phyloP scores from a whole-genome alignment of 2,888 invertebrate genomes.

The Clanis bilineata region DNA sequence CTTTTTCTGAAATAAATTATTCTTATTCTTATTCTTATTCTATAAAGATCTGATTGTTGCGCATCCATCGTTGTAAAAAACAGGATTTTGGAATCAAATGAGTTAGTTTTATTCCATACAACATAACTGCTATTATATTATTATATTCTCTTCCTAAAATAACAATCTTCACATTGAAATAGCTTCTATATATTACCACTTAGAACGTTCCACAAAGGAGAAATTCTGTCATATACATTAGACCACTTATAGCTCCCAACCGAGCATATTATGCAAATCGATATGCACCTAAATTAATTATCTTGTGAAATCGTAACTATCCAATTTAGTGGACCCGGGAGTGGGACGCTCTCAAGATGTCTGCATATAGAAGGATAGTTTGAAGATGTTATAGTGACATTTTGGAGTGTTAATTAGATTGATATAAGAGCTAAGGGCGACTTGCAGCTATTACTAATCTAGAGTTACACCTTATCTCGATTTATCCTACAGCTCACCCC shows the following conservation, averaged over 20 bases:
- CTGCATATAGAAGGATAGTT: background rate
- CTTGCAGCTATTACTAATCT: too few species aligned
- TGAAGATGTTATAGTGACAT: background rate
- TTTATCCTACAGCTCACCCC: too few species aligned
- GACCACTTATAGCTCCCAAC: background rate
- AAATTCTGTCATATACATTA: background rate
- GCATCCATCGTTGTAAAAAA: too few species aligned
- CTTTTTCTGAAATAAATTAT: too few species aligned
- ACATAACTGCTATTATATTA: too few species aligned
- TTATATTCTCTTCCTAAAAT: background rate
- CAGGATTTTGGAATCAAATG: too few species aligned
- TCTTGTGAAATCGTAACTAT: background rate
- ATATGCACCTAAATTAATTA: constrained; percentile 9
- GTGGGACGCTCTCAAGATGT: background rate
- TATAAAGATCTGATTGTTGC: too few species aligned
- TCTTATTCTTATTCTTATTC: too few species aligned
- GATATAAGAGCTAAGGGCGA: too few species aligned
- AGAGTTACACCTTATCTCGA: too few species aligned
- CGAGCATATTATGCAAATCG: background rate
- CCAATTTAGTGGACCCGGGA: background rate
- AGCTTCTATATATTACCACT: background rate
- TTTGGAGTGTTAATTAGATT: too few species aligned
- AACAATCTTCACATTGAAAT: background rate
- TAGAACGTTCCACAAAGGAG: background rate
- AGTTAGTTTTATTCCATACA: too few species aligned